These are phyloP conservation scores for Drosophila baimaii DNA, from an alignment of 1,140 invertebrate genomes.

Conservation along the genomic window DNA sequence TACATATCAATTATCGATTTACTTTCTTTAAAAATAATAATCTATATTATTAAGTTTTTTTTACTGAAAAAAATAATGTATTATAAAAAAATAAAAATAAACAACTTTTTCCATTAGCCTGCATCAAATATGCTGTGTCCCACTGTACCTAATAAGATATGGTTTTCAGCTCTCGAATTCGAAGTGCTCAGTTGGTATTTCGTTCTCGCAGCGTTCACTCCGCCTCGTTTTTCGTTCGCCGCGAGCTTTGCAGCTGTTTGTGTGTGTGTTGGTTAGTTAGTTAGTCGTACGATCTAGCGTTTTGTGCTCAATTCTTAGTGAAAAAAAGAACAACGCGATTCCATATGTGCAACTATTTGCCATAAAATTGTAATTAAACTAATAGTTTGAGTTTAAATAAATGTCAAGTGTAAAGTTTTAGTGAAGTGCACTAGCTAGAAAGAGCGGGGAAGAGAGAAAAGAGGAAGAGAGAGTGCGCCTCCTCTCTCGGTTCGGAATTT, in stretches of 20 bases:
- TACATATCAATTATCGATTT: too few relatives aligned
- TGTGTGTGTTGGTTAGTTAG: conserved; percentile 44
- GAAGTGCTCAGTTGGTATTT: conserved; percentile 49
- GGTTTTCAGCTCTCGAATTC: conserved; percentile 6
- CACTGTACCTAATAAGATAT: not conserved
- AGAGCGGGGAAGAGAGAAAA: not conserved
- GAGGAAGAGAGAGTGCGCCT: not conserved
- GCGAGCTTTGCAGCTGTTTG: conserved; percentile 14
- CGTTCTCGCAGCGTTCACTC: conserved; percentile 36
- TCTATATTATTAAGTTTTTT: too few relatives aligned
- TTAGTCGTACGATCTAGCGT: conserved; percentile 73
- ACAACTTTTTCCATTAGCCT: too few relatives aligned
- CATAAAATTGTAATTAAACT: conserved; percentile 35
- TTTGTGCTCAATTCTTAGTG: conserved; percentile 61
- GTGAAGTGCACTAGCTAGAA: conserved; percentile 34
- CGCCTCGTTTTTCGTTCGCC: conserved; percentile 7
- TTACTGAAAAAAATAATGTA: too few relatives aligned
- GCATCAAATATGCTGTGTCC: not conserved
- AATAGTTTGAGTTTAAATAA: conserved; percentile 14
- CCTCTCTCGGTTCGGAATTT: conserved; percentile 36
- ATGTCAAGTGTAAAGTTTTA: conserved; percentile 40
- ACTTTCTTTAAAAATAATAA: too few relatives aligned
- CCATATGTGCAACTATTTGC: conserved; percentile 74
- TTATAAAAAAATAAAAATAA: too few relatives aligned
- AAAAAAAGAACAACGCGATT: conserved; percentile 36